A percentile compares a stretch with the other conserved stretches of the same genome.
These are phyloP conservation scores for Orchesellides sinensis DNA, from an alignment of 2,888 invertebrate species.

Conservation along the genomic window DNA sequence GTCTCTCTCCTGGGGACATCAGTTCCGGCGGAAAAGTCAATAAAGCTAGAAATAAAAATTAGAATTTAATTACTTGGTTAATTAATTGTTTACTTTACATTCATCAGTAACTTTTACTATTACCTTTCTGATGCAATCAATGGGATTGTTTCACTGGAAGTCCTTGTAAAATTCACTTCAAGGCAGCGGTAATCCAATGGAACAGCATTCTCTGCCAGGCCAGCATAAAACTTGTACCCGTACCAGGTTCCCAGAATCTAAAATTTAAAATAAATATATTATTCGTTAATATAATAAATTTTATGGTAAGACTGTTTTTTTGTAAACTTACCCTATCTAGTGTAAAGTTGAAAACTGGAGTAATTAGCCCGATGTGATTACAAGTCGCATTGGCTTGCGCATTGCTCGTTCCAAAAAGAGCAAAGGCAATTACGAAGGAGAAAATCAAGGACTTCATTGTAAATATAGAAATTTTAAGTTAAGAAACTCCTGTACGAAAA, in stretches of 20 bases:
- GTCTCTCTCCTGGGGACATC: neutral
- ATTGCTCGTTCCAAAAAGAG: neutral
- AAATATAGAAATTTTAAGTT: too few species aligned
- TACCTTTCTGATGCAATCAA: neutral
- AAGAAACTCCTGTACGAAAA: too few species aligned
- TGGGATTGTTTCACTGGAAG: neutral
- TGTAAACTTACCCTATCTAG: neutral
- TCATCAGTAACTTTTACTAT: neutral
- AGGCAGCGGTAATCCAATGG: neutral
- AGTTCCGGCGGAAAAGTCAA: neutral
- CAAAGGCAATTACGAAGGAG: too few species aligned
- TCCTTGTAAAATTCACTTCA: neutral
- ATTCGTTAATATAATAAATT: too few species aligned
- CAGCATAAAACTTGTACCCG: neutral
- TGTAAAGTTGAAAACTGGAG: neutral
- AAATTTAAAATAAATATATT: too few species aligned
- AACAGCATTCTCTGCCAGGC: neutral
- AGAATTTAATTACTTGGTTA: neutral
- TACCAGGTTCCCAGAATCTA: neutral
- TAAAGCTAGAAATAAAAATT: neutral
- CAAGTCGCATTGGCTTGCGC: neutral
- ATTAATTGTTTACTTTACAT: neutral
- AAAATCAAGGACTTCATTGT: too few species aligned
- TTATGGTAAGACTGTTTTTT: too few species aligned
- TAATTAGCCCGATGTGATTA: neutral